A percentile compares a stretch with the other conserved stretches of the same genome.
Conservation (phyloP, 1,140 invertebrate genomes). For the Brachionus angularis region DNA sequence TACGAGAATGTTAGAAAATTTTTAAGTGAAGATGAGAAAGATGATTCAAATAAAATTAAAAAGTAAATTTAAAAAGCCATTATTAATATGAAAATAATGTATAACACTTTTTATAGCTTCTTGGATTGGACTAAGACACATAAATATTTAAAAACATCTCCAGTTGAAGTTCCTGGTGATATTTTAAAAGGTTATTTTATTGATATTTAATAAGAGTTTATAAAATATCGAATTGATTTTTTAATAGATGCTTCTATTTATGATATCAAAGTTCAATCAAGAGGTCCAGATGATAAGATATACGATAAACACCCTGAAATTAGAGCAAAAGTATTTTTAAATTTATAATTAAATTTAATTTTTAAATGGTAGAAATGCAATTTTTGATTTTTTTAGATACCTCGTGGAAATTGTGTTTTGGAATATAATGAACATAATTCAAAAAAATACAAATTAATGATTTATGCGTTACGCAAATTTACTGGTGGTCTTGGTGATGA, state of each 20-base stretch:
- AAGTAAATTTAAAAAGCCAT: neutral
- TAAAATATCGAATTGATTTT: neutral
- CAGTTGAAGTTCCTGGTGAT: neutral
- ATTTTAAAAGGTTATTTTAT: slow-evolving; percentile 5
- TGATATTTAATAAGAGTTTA: no score
- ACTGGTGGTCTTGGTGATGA: slow-evolving; percentile 62
- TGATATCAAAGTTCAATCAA: slow-evolving; percentile 51
- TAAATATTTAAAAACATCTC: neutral
- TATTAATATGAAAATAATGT: neutral
- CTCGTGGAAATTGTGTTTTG: slow-evolving; percentile 58
- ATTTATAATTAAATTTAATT: neutral
- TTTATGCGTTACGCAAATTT: slow-evolving; percentile 61
- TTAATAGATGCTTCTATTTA: slow-evolving; percentile 47
- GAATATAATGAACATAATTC: slow-evolving; percentile 48
- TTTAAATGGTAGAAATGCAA: neutral
- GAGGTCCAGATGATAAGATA: slow-evolving; percentile 53
- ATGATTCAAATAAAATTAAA: neutral
- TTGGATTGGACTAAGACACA: neutral
- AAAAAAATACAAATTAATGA: slow-evolving; percentile 50
- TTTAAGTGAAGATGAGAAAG: neutral
- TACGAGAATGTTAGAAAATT: neutral
- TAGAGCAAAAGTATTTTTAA: slow-evolving; percentile 49
- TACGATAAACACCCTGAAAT: slow-evolving; percentile 52
- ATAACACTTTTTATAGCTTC: neutral
- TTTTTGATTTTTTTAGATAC: slow-evolving; percentile 50